These are phyloP conservation scores for Sceloporus tristichus DNA, from an alignment of 2,113 vertebrate genomes.

Conservation along the genomic window DNA sequence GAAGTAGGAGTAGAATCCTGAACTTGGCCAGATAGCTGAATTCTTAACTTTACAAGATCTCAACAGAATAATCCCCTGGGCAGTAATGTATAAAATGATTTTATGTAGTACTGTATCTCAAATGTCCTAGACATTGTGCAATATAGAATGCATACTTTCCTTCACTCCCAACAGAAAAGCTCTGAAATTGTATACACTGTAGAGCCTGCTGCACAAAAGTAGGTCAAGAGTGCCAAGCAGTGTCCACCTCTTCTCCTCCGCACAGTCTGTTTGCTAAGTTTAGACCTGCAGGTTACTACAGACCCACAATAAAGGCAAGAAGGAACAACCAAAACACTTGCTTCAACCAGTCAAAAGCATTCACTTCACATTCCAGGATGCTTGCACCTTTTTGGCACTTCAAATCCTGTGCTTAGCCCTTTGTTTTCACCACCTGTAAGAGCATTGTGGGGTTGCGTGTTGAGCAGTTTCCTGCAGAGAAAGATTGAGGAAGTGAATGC, in stretches of 20 bases:
- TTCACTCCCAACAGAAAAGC: background rate
- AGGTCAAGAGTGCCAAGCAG: constrained; percentile 30
- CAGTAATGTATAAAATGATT: constrained; percentile 60
- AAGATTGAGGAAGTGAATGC: no score
- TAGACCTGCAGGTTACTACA: constrained; percentile 49
- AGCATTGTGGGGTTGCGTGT: no score
- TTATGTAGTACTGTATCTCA: constrained; percentile 26
- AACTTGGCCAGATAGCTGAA: constrained; percentile 44
- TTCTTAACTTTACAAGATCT: background rate
- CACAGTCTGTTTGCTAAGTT: constrained; percentile 25
- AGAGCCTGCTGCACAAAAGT: background rate
- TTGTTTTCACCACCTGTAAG: no score
- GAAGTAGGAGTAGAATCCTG: constrained; percentile 31
- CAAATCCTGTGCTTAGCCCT: background rate
- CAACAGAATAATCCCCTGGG: background rate
- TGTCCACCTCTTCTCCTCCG: constrained; percentile 21
- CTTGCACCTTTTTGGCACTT: background rate
- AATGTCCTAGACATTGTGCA: constrained; percentile 32
- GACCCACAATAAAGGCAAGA: background rate
- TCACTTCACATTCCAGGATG: background rate
- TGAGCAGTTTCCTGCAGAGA: no score
- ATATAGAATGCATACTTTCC: background rate
- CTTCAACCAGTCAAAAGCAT: background rate
- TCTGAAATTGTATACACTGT: background rate
- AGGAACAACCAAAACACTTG: background rate